Conservation (phyloP, 2,113 vertebrate species). For the Pachypanchax playfairii region DNA sequence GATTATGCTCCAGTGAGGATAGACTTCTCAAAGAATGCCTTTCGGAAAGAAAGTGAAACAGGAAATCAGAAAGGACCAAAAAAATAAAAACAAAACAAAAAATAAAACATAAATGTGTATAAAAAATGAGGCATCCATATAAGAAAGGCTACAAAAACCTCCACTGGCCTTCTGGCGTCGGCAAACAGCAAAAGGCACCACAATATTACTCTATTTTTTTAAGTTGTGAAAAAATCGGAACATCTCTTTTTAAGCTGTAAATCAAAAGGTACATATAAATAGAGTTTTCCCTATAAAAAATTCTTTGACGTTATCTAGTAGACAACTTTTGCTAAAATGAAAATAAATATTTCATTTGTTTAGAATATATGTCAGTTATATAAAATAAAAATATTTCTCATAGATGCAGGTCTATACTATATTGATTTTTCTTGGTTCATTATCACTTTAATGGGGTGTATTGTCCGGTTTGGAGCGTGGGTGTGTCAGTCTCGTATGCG, state of each 20-base stretch:
- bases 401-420: slow-evolving; percentile 87
- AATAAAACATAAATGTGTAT: slow-evolving; percentile 77
- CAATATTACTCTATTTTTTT: slow-evolving; percentile 96
- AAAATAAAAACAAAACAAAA: slow-evolving; percentile 4
- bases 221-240: slow-evolving; percentile 98
- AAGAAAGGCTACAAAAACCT: slow-evolving; percentile 93
- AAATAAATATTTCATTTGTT: slow-evolving; percentile 99
- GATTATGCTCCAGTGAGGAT: slow-evolving; percentile 76
- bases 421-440: slow-evolving; percentile 76
- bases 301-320: slow-evolving; percentile 99
- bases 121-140: slow-evolving; percentile 87
- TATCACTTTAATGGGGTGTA: slow-evolving; percentile 86
- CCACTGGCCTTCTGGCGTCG: slow-evolving; percentile 90
- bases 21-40: slow-evolving; percentile 77
- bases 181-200: slow-evolving; percentile 99
- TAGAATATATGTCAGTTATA: slow-evolving; percentile 98
- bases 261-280: slow-evolving; percentile 99
- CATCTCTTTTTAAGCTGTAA: slow-evolving; percentile 97
- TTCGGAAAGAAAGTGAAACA: slow-evolving; percentile 69
- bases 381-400: slow-evolving; percentile 99
- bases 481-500: slow-evolving; percentile 86
- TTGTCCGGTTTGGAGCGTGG: slow-evolving; percentile 86
- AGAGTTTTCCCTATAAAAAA: slow-evolving; percentile 99
- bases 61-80: slow-evolving; percentile 67
- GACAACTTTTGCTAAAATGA: slow-evolving; percentile 99